Conservation (phyloP, 1,140 invertebrate genomes). For the Diabrotica undecimpunctata region DNA sequence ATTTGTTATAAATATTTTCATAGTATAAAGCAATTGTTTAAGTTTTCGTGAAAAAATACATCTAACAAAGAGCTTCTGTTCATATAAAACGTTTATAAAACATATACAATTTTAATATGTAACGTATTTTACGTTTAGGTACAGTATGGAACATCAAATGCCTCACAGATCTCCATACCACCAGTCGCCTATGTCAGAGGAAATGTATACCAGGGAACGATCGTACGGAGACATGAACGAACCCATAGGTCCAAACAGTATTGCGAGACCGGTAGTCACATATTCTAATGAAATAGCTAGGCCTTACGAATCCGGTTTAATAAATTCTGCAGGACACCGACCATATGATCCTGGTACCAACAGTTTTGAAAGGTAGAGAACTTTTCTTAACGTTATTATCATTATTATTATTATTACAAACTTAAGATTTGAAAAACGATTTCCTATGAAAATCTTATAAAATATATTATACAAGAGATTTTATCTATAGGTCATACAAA, state of each 20-base stretch:
- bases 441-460: neutral
- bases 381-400: no score
- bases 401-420: no score
- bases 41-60: neutral
- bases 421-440: neutral
- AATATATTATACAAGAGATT: no score
- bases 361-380: constrained; percentile 61
- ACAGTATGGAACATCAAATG: constrained; percentile 55
- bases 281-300: constrained; percentile 58
- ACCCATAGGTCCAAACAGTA: constrained; percentile 42
- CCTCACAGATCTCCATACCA: constrained; percentile 65
- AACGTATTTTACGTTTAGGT: constrained; percentile 35
- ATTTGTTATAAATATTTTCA: no score
- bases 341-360: constrained; percentile 59
- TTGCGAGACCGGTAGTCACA: constrained; percentile 59
- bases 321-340: constrained; percentile 54
- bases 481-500: no score
- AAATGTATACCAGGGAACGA: constrained; percentile 52
- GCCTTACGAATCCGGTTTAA: constrained; percentile 46
- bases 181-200: constrained; percentile 52
- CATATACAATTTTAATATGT: no score
- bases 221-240: constrained; percentile 53
- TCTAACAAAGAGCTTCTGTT: neutral
- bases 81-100: neutral
- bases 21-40: no score